A percentile compares a stretch with the other conserved stretches of the same genome.
These are phyloP conservation scores for Sebastes nivosus DNA, from an alignment of 2,797 vertebrate genomes.

Conservation along the genomic window DNA sequence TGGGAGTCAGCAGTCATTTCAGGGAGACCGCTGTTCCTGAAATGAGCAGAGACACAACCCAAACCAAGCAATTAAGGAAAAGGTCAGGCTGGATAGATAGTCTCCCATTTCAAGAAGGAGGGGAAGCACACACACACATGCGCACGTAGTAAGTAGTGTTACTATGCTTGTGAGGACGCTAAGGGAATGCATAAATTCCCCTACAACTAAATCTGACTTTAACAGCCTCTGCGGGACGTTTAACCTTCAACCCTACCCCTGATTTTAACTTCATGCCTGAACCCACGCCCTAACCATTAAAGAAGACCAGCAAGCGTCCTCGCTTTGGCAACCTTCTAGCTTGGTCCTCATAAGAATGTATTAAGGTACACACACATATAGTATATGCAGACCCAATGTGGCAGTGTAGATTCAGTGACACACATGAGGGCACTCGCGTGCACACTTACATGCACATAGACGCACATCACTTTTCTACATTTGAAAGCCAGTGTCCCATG, in stretches of 20 bases:
- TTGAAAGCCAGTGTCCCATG: slow-evolving; percentile 49
- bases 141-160: slow-evolving; percentile 23
- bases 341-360: slow-evolving; percentile 9
- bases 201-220: slow-evolving; percentile 4
- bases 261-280: not conserved
- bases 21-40: slow-evolving; percentile 54
- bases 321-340: not conserved
- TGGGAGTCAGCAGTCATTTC: slow-evolving; percentile 74
- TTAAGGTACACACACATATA: not conserved
- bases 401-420: slow-evolving; percentile 1
- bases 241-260: slow-evolving; percentile 1
- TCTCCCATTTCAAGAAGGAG: slow-evolving; percentile 60
- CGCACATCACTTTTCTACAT: slow-evolving; percentile 36
- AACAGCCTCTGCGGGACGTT: not conserved
- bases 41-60: slow-evolving; percentile 72
- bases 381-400: not conserved
- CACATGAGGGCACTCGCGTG: slow-evolving; percentile 1
- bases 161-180: slow-evolving; percentile 17
- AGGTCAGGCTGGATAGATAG: slow-evolving; percentile 78
- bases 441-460: slow-evolving; percentile 31
- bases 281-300: not conserved
- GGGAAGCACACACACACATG: slow-evolving; percentile 2
- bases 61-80: slow-evolving; percentile 79
- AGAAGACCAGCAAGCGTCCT: not conserved
- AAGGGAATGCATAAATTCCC: slow-evolving; percentile 16